Base-by-base conservation (phyloP, 1,140 invertebrate species). In the Calycopis cecrops region DNA sequence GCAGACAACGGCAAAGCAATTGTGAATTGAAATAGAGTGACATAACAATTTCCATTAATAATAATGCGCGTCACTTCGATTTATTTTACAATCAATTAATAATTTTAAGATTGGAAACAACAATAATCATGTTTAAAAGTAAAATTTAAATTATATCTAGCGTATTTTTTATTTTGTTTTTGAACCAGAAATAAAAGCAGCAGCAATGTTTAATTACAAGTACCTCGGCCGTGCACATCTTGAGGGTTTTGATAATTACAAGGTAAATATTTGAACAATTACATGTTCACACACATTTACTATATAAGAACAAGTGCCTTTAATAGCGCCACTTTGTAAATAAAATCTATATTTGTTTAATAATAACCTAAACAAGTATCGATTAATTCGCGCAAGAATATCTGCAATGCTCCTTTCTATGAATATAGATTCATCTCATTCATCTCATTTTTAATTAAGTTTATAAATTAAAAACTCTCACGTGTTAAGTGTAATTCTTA, bases 191-290 rank as follows among this genome's bases (percentile, higher is more conserved):
- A 14, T 44, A 3, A 44, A 9, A 16, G 17, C 18, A 53, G 48
- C 48, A 54, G 84, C 89, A 76, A 85, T 89, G 72, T 73, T 91
- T 60, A 89, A 92, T 76, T 88, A 90, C 51, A 89, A 94, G 75
- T 97, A 97, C 83, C 88, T 98, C 52, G 91, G 90, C 35, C 88
- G 91, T 55, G 93, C 96, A 65, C 94, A 97, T 75, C 90, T 98
- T 40, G 89, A 92, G 71, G 96, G 96, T 44, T 97, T 98, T 86
- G 95, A 97, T 85, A 94, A 94, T 87, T 98, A 98, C 77, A 97
- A 97, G 92, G 96, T 97, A 90, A 16, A 17, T 12, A 40, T 4
- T 10, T 40, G 0, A 12, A 37, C 56, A 33, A 18, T 34, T 33
- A n/a, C n/a, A n/a, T n/a, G n/a, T n/a, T n/a, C n/a, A n/a, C 28